phyloP scores from a whole-genome alignment of 2,113 vertebrate genomes.

The Cervus canadensis region DNA sequence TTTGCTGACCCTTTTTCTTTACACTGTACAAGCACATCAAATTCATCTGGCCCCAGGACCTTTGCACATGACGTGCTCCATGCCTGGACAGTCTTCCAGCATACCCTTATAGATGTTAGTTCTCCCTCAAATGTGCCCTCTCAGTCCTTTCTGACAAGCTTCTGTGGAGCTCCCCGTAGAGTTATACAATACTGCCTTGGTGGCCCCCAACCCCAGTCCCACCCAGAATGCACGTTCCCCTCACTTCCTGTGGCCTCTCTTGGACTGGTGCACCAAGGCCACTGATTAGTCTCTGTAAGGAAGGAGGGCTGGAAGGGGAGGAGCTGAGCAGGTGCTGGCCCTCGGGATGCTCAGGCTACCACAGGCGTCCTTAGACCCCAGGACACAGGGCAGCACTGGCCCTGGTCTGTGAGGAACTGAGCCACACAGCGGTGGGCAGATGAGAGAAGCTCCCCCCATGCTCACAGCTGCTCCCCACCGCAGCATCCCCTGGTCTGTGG shows the following conservation, averaged over 20 bases:
- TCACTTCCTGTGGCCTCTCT: neutral
- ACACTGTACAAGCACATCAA: neutral
- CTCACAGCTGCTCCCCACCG: neutral
- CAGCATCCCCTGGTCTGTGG: neutral
- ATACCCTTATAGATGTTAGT: neutral
- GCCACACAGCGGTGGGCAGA: neutral
- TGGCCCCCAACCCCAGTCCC: too few species aligned
- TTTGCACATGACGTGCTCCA: neutral
- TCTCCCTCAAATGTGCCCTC: neutral
- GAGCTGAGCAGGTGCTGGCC: neutral
- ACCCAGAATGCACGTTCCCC: neutral
- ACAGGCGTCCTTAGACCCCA: neutral
- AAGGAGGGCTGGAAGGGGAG: neutral
- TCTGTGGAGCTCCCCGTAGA: neutral
- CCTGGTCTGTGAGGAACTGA: neutral
- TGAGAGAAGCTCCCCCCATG: neutral
- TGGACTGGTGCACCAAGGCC: rapidly evolving
- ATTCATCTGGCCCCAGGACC: neutral
- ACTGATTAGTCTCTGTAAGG: neutral
- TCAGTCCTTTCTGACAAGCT: neutral
- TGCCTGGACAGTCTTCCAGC: neutral
- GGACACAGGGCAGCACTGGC: neutral
- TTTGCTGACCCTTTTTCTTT: neutral
- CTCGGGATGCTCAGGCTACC: neutral
- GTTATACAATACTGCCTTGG: too few species aligned